Evolutionary conservation across 2,113 vertebrate species (phyloP).

Genomic region (Cricetomys ansorgei): DNA sequence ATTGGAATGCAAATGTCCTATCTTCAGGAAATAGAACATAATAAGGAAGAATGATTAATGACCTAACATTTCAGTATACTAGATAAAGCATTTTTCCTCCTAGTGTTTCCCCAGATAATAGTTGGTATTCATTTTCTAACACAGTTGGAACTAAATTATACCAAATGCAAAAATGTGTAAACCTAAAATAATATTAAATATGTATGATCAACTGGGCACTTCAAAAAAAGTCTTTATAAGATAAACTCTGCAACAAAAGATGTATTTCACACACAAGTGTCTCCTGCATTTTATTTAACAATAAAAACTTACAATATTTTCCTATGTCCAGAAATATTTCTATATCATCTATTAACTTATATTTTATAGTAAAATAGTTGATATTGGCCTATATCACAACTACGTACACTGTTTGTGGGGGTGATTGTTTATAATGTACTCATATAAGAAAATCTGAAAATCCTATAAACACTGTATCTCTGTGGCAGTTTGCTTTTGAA

Average conservation of each 20-base stretch:
- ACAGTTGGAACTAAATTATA: conserved; percentile 80
- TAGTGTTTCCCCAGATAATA: conserved; percentile 81
- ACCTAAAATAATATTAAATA: conserved; percentile 82
- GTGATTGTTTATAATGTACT: conserved; percentile 80
- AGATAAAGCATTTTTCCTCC: conserved; percentile 71
- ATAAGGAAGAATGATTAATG: conserved; percentile 84
- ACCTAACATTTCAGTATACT: conserved; percentile 78
- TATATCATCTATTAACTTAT: conserved; percentile 79
- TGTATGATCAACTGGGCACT: conserved; percentile 81
- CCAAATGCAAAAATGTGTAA: conserved; percentile 82
- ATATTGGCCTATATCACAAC: conserved; percentile 82
- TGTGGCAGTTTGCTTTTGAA: no score
- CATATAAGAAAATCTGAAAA: conserved; percentile 83
- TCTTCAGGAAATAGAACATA: conserved; percentile 40
- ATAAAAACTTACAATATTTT: conserved; percentile 77
- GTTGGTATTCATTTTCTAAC: conserved; percentile 83
- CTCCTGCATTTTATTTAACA: conserved; percentile 80
- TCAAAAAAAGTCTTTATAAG: conserved; percentile 81
- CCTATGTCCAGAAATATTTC: conserved; percentile 76
- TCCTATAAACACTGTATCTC: conserved; percentile 80
- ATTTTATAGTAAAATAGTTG: conserved; percentile 76
- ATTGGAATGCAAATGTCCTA: conserved; percentile 69
- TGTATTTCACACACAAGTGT: conserved; percentile 82
- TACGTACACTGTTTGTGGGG: conserved; percentile 80
- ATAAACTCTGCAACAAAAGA: conserved; percentile 83